phyloP scores from a whole-genome alignment of 2,113 vertebrate species.

The Microtus oregoni region DNA sequence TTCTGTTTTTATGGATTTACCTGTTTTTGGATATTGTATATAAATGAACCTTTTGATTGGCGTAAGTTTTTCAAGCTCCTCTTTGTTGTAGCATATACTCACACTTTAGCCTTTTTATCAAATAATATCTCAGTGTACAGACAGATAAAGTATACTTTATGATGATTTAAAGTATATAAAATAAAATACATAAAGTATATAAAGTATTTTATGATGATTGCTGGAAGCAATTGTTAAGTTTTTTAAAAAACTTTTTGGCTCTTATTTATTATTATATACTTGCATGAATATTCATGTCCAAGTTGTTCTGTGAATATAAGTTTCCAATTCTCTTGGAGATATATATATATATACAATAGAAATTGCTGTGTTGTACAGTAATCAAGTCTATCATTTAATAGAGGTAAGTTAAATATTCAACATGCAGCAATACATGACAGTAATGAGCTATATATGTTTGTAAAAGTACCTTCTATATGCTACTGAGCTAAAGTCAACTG shows the following conservation, averaged over 20 bases:
- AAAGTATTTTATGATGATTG: not conserved
- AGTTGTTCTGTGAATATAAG: not conserved
- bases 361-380: not conserved
- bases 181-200: too few relatives aligned
- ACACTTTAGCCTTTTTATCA: not conserved
- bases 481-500: not conserved
- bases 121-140: not conserved
- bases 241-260: not conserved
- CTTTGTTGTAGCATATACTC: not conserved
- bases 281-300: not conserved
- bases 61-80: conserved; percentile 33
- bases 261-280: not conserved
- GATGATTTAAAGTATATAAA: too few relatives aligned
- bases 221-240: not conserved
- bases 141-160: not conserved
- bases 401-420: conserved; percentile 11
- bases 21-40: not conserved
- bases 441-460: not conserved
- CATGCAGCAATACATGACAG: not conserved
- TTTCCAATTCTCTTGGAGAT: not conserved
- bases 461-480: conserved; percentile 4
- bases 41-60: not conserved
- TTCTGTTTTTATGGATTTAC: not conserved
- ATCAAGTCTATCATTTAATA: not conserved
- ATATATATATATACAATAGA: not conserved